Conservation (phyloP, 2,888 invertebrate species). For the Anoplius nigerrimus region DNA sequence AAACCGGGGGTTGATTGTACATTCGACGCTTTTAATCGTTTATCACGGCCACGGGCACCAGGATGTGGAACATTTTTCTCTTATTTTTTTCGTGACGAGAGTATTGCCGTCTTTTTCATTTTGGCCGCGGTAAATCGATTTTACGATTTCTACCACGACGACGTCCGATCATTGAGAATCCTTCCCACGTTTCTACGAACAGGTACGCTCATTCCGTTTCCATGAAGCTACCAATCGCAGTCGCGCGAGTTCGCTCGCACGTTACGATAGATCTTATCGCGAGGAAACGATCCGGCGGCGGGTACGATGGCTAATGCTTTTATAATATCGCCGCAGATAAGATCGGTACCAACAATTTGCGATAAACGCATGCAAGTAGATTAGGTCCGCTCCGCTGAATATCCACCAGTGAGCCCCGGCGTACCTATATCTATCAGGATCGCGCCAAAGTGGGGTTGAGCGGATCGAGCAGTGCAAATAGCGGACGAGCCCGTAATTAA, state of each 20-base stretch:
- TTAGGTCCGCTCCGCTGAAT: constrained; percentile 6
- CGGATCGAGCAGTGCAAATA: constrained; percentile 12
- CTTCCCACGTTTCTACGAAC: too few relatives aligned
- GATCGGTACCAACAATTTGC: constrained; percentile 47
- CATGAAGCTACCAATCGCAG: constrained; percentile 26
- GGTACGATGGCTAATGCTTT: constrained; percentile 52
- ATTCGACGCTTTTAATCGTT: too few relatives aligned
- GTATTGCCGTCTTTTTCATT: too few relatives aligned
- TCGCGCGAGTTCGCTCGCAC: constrained; percentile 21
- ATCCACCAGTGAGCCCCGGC: not conserved
- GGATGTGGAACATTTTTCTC: too few relatives aligned
- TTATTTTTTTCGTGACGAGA: too few relatives aligned
- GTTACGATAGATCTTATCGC: constrained; percentile 47
- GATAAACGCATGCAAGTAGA: constrained; percentile 36
- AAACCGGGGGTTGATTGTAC: too few relatives aligned
- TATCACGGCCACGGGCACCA: too few relatives aligned
- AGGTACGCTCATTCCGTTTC: constrained; percentile 17
- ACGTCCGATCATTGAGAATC: too few relatives aligned
- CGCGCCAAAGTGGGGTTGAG: constrained; percentile 6
- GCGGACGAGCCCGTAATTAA: constrained; percentile 28
- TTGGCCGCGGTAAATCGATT: too few relatives aligned
- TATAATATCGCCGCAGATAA: constrained; percentile 56
- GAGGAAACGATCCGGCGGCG: constrained; percentile 43
- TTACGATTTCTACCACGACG: too few relatives aligned
- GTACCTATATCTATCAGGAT: constrained; percentile 4